phyloP scores from a whole-genome alignment of 2,113 vertebrate genomes.

The Sapajus apella region DNA sequence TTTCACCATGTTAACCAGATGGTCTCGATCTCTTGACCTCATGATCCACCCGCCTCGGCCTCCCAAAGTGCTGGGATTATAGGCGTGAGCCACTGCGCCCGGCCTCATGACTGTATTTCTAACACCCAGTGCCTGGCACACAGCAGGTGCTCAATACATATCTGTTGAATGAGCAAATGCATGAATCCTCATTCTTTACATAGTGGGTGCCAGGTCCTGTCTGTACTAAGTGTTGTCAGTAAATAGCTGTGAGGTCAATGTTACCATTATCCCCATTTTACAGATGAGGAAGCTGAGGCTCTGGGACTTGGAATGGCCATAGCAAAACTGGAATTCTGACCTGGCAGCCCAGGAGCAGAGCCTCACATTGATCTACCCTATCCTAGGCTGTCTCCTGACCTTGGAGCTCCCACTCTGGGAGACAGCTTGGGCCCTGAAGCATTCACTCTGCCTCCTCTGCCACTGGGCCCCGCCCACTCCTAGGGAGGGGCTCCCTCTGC shows the following conservation, averaged over 20 bases:
- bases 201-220: neutral
- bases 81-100: no score
- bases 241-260: neutral
- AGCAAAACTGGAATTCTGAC: neutral
- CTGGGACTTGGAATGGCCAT: no score
- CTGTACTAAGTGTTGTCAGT: neutral
- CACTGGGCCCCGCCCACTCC: neutral
- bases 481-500: neutral
- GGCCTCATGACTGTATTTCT: neutral
- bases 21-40: no score
- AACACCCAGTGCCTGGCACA: neutral
- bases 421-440: neutral
- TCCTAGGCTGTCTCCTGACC: neutral
- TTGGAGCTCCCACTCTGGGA: neutral
- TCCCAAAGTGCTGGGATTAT: no score
- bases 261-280: neutral
- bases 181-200: neutral
- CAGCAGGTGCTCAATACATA: neutral
- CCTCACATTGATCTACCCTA: neutral
- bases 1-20: no score
- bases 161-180: neutral
- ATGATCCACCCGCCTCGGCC: no score
- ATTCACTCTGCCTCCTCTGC: neutral
- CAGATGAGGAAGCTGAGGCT: neutral
- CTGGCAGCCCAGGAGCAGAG: neutral